phyloP scores from a whole-genome alignment of 2,797 vertebrate species.

The Gallinago stenura region DNA sequence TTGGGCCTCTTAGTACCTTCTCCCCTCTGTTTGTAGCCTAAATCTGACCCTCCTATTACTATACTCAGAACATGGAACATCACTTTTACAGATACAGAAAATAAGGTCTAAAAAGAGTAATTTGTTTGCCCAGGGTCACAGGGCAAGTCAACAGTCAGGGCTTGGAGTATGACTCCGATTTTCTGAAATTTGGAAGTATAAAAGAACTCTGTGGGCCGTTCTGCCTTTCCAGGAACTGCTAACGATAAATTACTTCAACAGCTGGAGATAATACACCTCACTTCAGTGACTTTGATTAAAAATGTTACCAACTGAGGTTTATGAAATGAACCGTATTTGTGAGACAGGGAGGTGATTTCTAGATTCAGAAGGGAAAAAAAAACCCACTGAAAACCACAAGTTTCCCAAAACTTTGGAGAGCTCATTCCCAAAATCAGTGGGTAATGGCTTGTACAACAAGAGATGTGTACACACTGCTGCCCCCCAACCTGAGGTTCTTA shows the following conservation, averaged over 20 bases:
- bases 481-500: not conserved
- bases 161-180: not conserved
- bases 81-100: not conserved
- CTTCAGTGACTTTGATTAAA: not conserved
- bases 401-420: not conserved
- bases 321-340: not conserved
- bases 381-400: not conserved
- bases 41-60: not conserved
- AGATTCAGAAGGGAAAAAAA: not conserved
- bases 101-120: not conserved
- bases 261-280: not conserved
- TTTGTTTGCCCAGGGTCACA: not conserved
- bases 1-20: not conserved
- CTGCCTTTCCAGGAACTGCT: not conserved
- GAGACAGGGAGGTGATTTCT: not conserved
- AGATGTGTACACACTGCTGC: not conserved
- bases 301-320: not conserved
- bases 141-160: not conserved
- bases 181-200: not conserved
- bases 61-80: accelerated
- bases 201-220: not conserved
- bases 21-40: not conserved
- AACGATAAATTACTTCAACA: not conserved
- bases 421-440: not conserved
- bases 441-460: not conserved